phyloP scores from a whole-genome alignment of 1,140 invertebrate species.

The Atta colombica region DNA sequence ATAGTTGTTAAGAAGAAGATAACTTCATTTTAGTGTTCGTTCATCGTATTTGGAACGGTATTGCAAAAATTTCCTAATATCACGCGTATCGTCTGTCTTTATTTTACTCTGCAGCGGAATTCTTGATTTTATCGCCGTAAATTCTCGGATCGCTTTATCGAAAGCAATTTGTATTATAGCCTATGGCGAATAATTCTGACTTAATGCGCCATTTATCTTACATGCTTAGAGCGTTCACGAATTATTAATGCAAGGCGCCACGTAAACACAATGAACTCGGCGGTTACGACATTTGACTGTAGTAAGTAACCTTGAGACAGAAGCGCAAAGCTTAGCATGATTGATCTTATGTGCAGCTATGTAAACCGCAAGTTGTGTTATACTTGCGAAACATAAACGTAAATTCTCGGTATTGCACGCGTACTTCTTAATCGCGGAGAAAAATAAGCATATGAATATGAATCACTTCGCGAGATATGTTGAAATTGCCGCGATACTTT shows the following conservation, averaged over 20 bases:
- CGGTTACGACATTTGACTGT: background rate
- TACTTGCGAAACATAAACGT: constrained; percentile 12
- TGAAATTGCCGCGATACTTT: constrained; percentile 10
- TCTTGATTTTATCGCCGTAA: background rate
- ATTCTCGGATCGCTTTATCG: background rate
- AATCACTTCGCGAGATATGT: background rate
- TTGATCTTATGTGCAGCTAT: constrained; percentile 46
- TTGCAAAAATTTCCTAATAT: background rate
- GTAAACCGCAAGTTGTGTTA: constrained; percentile 2
- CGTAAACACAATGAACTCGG: constrained; percentile 1
- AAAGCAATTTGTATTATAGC: constrained; percentile 6
- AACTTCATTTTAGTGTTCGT: too few species aligned
- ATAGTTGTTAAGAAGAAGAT: too few species aligned
- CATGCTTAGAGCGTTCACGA: background rate
- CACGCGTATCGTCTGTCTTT: background rate
- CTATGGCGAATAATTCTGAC: constrained; percentile 17
- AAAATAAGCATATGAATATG: background rate
- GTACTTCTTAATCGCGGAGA: background rate
- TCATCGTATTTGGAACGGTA: too few species aligned
- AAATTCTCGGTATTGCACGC: constrained; percentile 22
- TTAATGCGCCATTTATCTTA: constrained; percentile 57
- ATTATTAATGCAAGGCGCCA: constrained; percentile 49
- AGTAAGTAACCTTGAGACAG: constrained; percentile 34
- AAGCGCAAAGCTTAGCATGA: constrained; percentile 11
- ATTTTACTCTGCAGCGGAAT: background rate